Conservation (phyloP, 2,113 vertebrate species). For the Procavia capensis region DNA sequence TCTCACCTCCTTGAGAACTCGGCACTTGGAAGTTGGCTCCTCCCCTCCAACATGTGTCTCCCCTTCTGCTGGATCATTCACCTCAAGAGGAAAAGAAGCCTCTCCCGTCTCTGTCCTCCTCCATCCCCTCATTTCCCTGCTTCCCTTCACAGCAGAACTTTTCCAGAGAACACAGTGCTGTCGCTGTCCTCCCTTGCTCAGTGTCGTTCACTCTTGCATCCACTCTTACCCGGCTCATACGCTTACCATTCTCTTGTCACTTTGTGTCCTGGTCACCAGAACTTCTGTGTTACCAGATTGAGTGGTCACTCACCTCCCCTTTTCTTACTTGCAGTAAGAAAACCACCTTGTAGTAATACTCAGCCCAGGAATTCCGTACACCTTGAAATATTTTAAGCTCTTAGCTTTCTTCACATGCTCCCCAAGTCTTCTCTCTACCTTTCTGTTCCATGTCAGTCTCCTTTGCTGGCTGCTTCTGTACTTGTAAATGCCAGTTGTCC, state of each 20-base stretch:
- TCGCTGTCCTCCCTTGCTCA: not conserved
- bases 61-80: not conserved
- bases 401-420: not conserved
- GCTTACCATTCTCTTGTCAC: not conserved
- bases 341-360: not conserved
- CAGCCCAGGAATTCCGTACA: not conserved
- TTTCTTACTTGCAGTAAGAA: not conserved
- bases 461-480: not conserved
- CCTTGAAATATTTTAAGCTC: not conserved
- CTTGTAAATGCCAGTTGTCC: not conserved
- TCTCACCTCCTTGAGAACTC: not conserved
- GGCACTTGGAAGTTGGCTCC: not conserved
- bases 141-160: not conserved
- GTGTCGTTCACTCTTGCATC: not conserved
- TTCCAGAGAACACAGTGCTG: not conserved
- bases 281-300: not conserved
- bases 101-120: not conserved
- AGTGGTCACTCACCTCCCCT: not conserved
- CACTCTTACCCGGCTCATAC: not conserved
- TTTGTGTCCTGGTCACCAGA: not conserved
- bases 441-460: not conserved
- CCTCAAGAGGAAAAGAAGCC: constrained; percentile 17
- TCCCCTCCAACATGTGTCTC: not conserved
- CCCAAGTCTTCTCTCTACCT: not conserved
- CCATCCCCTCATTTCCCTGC: not conserved